Percentiles rank a stretch among this genome's conserved stretches.
These are phyloP conservation scores for Myrmecophaga tridactyla DNA, from an alignment of 2,113 vertebrate species.

Conservation along the genomic window DNA sequence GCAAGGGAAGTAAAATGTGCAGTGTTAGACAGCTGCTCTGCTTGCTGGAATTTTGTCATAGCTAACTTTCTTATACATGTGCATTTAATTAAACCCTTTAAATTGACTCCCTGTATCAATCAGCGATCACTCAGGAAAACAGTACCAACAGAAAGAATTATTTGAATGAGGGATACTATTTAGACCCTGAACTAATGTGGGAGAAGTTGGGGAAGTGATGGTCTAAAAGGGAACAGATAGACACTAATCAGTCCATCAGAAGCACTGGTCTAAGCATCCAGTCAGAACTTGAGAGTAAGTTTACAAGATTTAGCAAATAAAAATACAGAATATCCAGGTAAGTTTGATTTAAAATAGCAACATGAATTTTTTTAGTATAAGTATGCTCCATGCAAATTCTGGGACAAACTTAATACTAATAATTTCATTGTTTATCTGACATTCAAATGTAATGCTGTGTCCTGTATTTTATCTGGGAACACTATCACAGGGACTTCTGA, in stretches of 20 bases:
- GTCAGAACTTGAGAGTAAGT: background rate
- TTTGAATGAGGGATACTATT: background rate
- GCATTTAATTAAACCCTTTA: background rate
- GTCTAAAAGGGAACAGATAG: background rate
- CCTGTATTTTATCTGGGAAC: background rate
- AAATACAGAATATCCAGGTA: background rate
- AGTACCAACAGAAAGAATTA: background rate
- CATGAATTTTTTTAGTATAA: background rate
- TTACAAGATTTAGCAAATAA: background rate
- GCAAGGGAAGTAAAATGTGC: background rate
- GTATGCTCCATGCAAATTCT: background rate
- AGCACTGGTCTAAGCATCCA: background rate
- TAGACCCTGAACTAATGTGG: background rate
- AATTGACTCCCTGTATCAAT: background rate
- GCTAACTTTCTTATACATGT: background rate
- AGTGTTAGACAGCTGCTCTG: background rate
- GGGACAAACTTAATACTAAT: background rate
- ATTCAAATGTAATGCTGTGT: background rate
- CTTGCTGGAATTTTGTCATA: background rate
- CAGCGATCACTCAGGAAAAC: background rate
- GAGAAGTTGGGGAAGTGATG: background rate
- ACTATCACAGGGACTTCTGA: background rate
- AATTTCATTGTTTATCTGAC: background rate
- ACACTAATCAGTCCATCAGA: background rate
- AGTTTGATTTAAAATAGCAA: background rate